Base-by-base conservation (phyloP, 2,888 invertebrate species). In the Dendrolimus houi region DNA sequence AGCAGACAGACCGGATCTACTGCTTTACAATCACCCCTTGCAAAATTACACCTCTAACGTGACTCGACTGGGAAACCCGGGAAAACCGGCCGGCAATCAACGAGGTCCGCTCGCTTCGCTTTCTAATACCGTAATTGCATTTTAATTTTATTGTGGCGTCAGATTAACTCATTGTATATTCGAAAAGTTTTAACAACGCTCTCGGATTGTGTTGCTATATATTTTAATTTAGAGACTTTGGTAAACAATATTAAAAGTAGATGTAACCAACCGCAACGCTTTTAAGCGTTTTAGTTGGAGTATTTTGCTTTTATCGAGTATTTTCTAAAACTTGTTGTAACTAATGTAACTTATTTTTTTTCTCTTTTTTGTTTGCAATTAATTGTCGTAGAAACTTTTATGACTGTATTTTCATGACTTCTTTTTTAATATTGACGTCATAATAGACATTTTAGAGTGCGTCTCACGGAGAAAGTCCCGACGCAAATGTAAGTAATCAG, bases 21-120 rank as follows among this genome's bases (percentile, higher is more conserved):
- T 74, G 77, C 75, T 81, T 81, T 81, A 82, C 80, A 82, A 83
- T 84, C 80, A 79, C 81, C 79, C 75, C 79, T 81, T 79, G 77
- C 74, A 78, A 79, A 86, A 82, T 85, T 81, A 85, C 80, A 77
- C 74, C 73, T 71, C 61, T 69, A 65, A 78, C 85, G 84, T 86
- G 86, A 83, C 81, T 70, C 56, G 80, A 78, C 75, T 81, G 56
- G 62, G 54, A 68, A 73, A 59, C 59, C 58, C 55, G 62, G 62
- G 71, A 67, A 64, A 69, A 67, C 69, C 65, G 68, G 62, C 62
- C 64, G 64, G 9, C 47, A 73, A 59, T 59, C 58, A 56, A 63
- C 62, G 71, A 67, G 64, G 68, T 66, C 69, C 66, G 67, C 62
- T 62, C 63, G 65, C 62, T 60, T 58, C 58, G 65, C 64, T 66